Evolutionary conservation across 1,140 invertebrate species (phyloP), one percentile per base, ranked within the genome.

Genomic region (Uloborus diversus): DNA sequence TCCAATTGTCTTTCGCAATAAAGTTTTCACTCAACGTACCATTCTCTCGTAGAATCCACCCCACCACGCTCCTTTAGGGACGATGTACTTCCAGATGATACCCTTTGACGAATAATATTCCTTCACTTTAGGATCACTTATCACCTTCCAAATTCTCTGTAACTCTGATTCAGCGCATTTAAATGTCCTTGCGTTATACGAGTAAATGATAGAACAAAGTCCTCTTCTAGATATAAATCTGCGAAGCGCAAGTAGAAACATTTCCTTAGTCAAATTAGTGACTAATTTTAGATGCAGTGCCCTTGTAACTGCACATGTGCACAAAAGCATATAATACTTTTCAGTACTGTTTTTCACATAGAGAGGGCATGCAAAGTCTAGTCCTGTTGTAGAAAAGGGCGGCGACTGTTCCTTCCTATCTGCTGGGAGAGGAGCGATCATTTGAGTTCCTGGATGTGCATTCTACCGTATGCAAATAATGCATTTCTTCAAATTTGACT

Each of bases 101-200:
- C 62, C 62, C 20, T 23, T 35, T 17, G 20, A 4, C 4, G 32
- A 35, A 65, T 37, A 37, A 4, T 9, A 65, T 27, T 65, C 62
- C 11, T 37, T 20, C 13, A 65, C 20, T n/a, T 68, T 25, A 23
- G 0, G 3, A 49, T 4, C 4, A n/a, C 32, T 47, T 1, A 68
- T 17, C 23, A 49, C 23, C 51, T 1, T 20, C 2, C 56, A 27
- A 1, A 49, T 17, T 20, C 20, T 11, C 4, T 42, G 33, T 1
- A 73, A 28, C 5, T 83, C 79, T 25, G 81, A 75, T 25, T 83
- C 81, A 7, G 86, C n/a, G n/a, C n/a, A n/a, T n/a, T n/a, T n/a
- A n/a, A n/a, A n/a, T n/a, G n/a, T n/a, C n/a, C n/a, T n/a, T n/a
- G n/a, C n/a, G n/a, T n/a, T n/a, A n/a, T n/a, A n/a, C n/a, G n/a